Base-by-base conservation (phyloP, 64 coral and sea anemone genomes). In the Porites australiensis region DNA sequence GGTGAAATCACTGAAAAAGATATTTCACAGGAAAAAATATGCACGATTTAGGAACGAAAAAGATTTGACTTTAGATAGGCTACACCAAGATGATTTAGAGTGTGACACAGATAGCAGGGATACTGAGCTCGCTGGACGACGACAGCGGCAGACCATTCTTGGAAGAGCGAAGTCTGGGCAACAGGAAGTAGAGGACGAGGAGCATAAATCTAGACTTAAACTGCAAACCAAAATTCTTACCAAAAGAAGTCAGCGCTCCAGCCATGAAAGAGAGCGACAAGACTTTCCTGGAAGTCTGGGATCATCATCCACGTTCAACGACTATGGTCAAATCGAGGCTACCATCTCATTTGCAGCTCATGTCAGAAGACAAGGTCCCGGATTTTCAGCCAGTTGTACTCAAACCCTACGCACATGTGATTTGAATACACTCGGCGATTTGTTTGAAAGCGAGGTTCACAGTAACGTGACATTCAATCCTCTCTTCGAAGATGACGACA, bases 381-480 rank as follows among this genome's bases (percentile, higher is more conserved):
- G 81, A 67, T 84, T 84, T 68, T 84, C 81, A 19, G 61, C 81
- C 44, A 84, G 81, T 48, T 84, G 63, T 84, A 84, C 81, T 45
- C 81, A 84, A 61, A 68, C 81, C 61, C 45, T 84, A 19, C 81
- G 62, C 14, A 84, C 63, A 46, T 22, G 47, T n/a, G 63, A 84
- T 47, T 69, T 84, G 5, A 49, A 10, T 10, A 68, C 81, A 7
- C 13, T 51, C 7, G n/a, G 58, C 15, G 81, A 84, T 18, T 84
- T 68, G 37, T 84, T 50, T 53, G 81, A 84, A 84, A 84, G 81
- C 62, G 81, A 84, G 18, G 62, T 84, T 50, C 81, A 84, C 2
- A 84, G 81, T 69, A 84, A 84, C 62, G 81, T 84, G 16, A 84
- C 81, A 3, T 67, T 84, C 51, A 84, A 84, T 64, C 81, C 81